Percentiles rank a stretch among this genome's conserved stretches.
Conservation (phyloP, 2,113 vertebrate genomes). For the Toxostoma redivivum region DNA sequence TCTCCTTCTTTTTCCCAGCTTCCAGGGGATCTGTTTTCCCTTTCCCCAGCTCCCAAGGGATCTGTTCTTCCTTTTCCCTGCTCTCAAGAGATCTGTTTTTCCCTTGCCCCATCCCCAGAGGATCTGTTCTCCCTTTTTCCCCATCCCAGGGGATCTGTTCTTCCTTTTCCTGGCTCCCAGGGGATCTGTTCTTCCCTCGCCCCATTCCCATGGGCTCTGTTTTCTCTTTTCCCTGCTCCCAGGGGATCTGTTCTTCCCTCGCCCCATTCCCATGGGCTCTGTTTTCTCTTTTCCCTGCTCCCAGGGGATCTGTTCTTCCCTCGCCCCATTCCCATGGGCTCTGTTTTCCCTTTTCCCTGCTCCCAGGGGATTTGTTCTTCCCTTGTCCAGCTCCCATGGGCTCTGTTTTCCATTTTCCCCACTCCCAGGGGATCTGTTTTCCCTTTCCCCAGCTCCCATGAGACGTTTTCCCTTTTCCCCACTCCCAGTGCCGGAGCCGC, state of each 20-base stretch:
- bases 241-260: no score
- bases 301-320: background rate
- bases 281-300: fast-evolving
- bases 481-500: fast-evolving
- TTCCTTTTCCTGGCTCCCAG: background rate
- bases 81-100: no score
- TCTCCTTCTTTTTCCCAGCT: no score
- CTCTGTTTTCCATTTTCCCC: fast-evolving
- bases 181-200: background rate
- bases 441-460: no score
- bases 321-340: background rate
- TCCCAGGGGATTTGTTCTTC: background rate
- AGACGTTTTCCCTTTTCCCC: no score
- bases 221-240: background rate
- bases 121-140: background rate
- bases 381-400: no score
- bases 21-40: background rate
- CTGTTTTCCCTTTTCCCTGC: fast-evolving
- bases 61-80: no score
- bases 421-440: background rate
- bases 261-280: fast-evolving
- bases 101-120: background rate
- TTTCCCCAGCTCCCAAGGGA: background rate
- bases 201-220: background rate
- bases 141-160: background rate